Base-by-base conservation (phyloP, 1,140 invertebrate species). In the Diorhabda elongata region DNA sequence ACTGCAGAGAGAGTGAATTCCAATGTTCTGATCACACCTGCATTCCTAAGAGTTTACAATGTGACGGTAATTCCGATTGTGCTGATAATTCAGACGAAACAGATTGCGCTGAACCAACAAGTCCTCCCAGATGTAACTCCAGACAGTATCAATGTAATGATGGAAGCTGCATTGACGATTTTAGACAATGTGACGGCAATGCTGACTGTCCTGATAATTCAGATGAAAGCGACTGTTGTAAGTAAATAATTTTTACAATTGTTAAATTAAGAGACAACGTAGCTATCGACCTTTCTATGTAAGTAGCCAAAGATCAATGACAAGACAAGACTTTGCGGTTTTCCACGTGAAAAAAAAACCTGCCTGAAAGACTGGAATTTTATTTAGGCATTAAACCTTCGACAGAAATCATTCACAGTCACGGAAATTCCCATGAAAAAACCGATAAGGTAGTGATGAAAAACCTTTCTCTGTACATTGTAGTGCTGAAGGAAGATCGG, bases 121-220 rank as follows among this genome's bases (percentile, higher is more conserved):
- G 72, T 67, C 70, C 66, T 26, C 11, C 5, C 5, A 64, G 63
- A 59, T 66, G 64, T 57, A 43, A 26, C 3, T 91, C 90, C 2
- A 92, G 93, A 72, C 91, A 93, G 78, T 82, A 83, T 63, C 85
- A 86, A 69, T 94, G 92, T 73, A 84, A 86, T 5, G 84, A 87
- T 76, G 88, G 88, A 44, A 93, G 96, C 78, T 99, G 97, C 77
- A 91, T 99, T 66, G 95, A 95, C 0, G 90, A 90, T 78, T 90
- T 87, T 67, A 96, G 92, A 82, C 92, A 97, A 71, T 99, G 97
- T 81, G 96, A 99, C 79, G 85, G 87, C 57, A 87, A 91, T 72
- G 85, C 85, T 61, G 96, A 99, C 79, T 98, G 96, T 77, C 77
- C 82, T 4, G 96, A 98, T 80, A 86, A 88, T 52, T 92, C 91